phyloP scores from a whole-genome alignment of 2,113 vertebrate genomes.

The Harpagus bidentatus region DNA sequence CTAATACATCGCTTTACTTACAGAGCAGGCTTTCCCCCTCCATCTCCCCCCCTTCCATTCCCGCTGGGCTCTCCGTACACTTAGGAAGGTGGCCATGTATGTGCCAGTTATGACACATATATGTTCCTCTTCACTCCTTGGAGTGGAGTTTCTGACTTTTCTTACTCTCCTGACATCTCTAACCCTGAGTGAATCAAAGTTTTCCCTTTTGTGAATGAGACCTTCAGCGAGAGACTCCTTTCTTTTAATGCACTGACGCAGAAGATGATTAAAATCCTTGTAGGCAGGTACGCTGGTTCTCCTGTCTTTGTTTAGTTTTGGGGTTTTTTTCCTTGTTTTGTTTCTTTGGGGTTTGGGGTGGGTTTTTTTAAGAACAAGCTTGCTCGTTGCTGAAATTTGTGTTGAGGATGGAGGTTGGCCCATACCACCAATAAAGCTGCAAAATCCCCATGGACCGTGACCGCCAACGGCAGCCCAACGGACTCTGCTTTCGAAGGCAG shows the following conservation, averaged over 20 bases:
- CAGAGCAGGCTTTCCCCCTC: background rate
- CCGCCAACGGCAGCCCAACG: background rate
- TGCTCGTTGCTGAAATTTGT: background rate
- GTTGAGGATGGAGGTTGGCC: background rate
- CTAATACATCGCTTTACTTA: background rate
- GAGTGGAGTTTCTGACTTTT: background rate
- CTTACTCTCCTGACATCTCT: rapidly evolving
- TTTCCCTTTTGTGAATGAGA: background rate
- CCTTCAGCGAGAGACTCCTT: background rate
- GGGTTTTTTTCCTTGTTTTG: background rate
- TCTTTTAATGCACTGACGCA: background rate
- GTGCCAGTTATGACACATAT: background rate
- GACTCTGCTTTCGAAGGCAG: background rate
- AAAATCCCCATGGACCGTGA: rapidly evolving
- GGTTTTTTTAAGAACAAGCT: background rate
- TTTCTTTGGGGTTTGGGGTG: background rate
- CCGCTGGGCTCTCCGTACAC: background rate
- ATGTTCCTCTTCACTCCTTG: background rate
- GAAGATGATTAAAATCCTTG: background rate
- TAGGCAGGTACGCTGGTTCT: background rate
- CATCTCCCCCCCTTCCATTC: rapidly evolving
- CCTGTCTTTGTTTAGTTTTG: background rate
- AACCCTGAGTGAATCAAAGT: background rate
- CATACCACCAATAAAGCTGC: background rate
- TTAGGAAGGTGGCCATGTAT: background rate